Conservation (phyloP, 1,140 invertebrate species). For the fruit fly (Drosophila melanogaster) region DNA sequence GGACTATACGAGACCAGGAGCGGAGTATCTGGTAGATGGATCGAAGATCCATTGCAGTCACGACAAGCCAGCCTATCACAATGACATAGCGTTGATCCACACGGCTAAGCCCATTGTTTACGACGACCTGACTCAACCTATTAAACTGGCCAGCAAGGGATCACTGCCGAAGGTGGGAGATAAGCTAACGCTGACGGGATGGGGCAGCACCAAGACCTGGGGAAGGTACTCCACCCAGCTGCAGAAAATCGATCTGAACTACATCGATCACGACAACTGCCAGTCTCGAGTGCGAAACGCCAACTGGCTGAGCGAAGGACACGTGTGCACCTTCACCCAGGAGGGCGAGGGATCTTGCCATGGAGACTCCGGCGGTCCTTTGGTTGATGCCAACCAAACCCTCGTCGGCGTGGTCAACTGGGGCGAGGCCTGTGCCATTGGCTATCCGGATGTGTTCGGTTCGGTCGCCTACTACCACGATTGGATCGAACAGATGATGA, state of each 20-base stretch:
- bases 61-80: slow-evolving; percentile 77
- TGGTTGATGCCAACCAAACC: slow-evolving; percentile 70
- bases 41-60: slow-evolving; percentile 70
- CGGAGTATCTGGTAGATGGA: slow-evolving; percentile 56
- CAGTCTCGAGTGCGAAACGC: slow-evolving; percentile 42
- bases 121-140: slow-evolving; percentile 84
- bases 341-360: slow-evolving; percentile 87
- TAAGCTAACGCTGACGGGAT: slow-evolving; percentile 85
- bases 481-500: slow-evolving; percentile 70
- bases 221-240: slow-evolving; percentile 66
- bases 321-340: slow-evolving; percentile 87
- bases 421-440: slow-evolving; percentile 86
- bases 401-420: slow-evolving; percentile 86
- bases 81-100: slow-evolving; percentile 86
- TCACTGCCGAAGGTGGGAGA: slow-evolving; percentile 45
- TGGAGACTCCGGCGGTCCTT: slow-evolving; percentile 85
- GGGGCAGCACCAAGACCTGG: slow-evolving; percentile 85
- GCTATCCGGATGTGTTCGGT: slow-evolving; percentile 86
- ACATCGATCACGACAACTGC: slow-evolving; percentile 57
- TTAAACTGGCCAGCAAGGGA: slow-evolving; percentile 61
- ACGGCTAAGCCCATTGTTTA: slow-evolving; percentile 82
- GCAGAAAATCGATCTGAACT: slow-evolving; percentile 70
- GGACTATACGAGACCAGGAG: slow-evolving; percentile 67
- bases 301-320: slow-evolving; percentile 68
- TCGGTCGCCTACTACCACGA: slow-evolving; percentile 81